A percentile compares a stretch with the other conserved stretches of the same genome.
Evolutionary conservation across 2,888 invertebrate genomes (phyloP).

Genomic region (Anthrax anthrax): DNA sequence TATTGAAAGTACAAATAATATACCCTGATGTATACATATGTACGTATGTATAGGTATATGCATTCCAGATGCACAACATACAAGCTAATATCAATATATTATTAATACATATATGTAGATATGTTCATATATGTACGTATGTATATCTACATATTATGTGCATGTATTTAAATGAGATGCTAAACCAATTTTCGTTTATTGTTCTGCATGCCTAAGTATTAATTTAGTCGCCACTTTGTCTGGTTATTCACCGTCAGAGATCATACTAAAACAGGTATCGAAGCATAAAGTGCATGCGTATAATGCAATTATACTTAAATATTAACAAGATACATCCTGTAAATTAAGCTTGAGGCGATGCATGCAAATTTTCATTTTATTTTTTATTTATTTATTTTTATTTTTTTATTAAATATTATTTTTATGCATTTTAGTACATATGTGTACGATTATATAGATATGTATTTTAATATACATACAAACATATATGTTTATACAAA

Average conservation of each 20-base stretch:
- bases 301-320: neutral
- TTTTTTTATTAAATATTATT: neutral
- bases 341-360: neutral
- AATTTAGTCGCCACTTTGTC: neutral
- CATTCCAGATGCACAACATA: too few species aligned
- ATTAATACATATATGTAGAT: too few species aligned
- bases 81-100: too few species aligned
- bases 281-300: too few species aligned
- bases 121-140: neutral
- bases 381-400: neutral
- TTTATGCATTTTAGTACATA: too few species aligned
- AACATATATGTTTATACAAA: too few species aligned
- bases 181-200: neutral
- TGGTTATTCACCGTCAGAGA: neutral
- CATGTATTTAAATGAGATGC: neutral
- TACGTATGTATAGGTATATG: neutral
- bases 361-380: neutral
- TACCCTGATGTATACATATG: neutral
- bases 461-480: too few species aligned
- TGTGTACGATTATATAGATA: too few species aligned
- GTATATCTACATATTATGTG: neutral
- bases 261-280: neutral
- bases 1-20: too few species aligned
- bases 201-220: neutral
- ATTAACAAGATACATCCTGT: neutral